Percentiles rank a stretch among this genome's conserved stretches.
These are phyloP conservation scores for Pheosia tremula DNA, from an alignment of 2,888 invertebrate species.

Conservation along the genomic window DNA sequence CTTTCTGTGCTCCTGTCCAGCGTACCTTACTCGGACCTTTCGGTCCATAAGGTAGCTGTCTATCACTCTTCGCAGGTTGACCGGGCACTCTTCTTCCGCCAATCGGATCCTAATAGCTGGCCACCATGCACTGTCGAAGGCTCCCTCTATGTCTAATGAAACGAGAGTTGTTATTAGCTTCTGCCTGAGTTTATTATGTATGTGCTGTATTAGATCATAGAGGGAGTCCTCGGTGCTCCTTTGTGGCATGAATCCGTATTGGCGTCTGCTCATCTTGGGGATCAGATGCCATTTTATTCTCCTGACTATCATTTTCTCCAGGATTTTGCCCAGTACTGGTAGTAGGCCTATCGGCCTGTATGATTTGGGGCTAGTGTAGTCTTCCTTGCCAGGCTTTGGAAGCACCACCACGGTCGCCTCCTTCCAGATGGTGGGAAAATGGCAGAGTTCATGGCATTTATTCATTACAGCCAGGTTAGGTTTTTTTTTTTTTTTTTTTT, in stretches of 20 bases:
- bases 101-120: slow-evolving; percentile 5
- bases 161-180: slow-evolving; percentile 1
- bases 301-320: too few species aligned
- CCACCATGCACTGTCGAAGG: slow-evolving; percentile 7
- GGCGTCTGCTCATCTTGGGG: slow-evolving; percentile 4
- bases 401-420: too few species aligned
- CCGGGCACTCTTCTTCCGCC: slow-evolving; percentile 5
- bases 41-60: neutral
- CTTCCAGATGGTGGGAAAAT: too few species aligned
- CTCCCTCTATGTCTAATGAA: neutral
- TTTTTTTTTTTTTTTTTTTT: too few species aligned
- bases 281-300: slow-evolving; percentile 5
- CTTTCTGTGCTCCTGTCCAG: neutral
- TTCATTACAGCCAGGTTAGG: too few species aligned
- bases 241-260: slow-evolving; percentile 12
- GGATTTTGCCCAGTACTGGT: too few species aligned
- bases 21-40: neutral
- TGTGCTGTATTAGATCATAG: slow-evolving; percentile 5
- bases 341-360: too few species aligned
- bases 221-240: slow-evolving; percentile 12
- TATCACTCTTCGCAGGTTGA: neutral
- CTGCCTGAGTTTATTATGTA: neutral
- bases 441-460: too few species aligned
- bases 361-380: too few species aligned
- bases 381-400: too few species aligned